Conservation (phyloP, 2,113 vertebrate genomes). For the Nanorana parkeri region DNA sequence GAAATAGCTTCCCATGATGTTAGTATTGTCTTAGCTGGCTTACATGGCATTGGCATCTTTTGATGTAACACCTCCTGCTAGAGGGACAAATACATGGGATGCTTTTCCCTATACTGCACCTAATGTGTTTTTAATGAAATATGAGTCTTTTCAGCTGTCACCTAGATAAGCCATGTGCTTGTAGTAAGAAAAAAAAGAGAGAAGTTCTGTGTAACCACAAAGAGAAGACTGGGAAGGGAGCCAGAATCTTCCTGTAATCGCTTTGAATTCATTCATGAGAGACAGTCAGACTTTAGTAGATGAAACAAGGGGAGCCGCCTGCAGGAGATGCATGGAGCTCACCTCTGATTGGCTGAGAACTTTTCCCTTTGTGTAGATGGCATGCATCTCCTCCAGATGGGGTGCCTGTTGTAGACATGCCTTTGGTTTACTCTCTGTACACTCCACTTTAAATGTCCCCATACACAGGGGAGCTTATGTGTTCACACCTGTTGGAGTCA, state of each 20-base stretch:
- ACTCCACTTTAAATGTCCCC: conserved; percentile 18
- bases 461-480: neutral
- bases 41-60: conserved; percentile 33
- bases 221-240: conserved; percentile 45
- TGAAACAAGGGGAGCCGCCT: conserved; percentile 1
- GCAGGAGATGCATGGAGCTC: neutral
- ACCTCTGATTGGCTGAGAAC: neutral
- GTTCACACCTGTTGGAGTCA: conserved; percentile 36
- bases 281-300: conserved; percentile 40
- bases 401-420: neutral
- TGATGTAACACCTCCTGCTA: conserved; percentile 37
- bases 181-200: conserved; percentile 40
- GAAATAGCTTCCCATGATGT: conserved; percentile 38
- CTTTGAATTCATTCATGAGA: conserved; percentile 53
- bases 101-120: conserved; percentile 25
- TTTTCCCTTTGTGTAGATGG: conserved; percentile 24
- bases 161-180: conserved; percentile 56
- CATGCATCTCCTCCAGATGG: neutral
- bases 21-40: conserved; percentile 18
- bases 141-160: conserved; percentile 55
- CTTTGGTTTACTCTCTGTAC: neutral
- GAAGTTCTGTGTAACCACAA: conserved; percentile 50
- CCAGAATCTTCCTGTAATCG: conserved; percentile 49
- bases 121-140: conserved; percentile 57
- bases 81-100: conserved; percentile 39